phyloP scores from a whole-genome alignment of 2,113 vertebrate genomes.

The Pelusios castaneus region DNA sequence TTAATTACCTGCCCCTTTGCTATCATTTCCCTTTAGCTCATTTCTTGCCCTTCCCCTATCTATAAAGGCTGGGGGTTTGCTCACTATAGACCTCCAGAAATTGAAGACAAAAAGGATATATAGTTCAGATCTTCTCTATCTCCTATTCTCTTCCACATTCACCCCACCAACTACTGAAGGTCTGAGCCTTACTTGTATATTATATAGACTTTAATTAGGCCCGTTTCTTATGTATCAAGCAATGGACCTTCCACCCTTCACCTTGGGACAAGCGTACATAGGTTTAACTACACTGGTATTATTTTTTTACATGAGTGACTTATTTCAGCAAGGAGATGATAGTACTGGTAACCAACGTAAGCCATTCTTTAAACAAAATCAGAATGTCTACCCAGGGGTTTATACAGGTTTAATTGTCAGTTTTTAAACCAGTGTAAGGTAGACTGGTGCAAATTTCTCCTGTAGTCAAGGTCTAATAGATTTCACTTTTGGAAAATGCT shows the following conservation, averaged over 20 bases:
- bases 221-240: neutral
- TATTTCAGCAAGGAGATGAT: conserved; percentile 6
- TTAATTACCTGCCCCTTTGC: neutral
- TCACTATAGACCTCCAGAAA: neutral
- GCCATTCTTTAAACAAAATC: neutral
- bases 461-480: neutral
- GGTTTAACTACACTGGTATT: neutral
- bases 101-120: neutral
- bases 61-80: accelerated
- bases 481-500: neutral
- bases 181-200: neutral
- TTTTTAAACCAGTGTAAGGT: conserved; percentile 3
- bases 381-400: neutral
- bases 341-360: neutral
- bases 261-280: neutral
- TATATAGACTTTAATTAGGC: neutral
- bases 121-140: neutral
- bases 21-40: neutral
- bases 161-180: neutral
- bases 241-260: neutral
- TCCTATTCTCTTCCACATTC: neutral
- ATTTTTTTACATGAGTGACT: conserved; percentile 1
- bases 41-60: neutral
- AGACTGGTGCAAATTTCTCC: neutral
- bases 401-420: neutral